phyloP scores from a whole-genome alignment of 92 coral and sea anemone genomes.

The Palythoa heliodiscus region DNA sequence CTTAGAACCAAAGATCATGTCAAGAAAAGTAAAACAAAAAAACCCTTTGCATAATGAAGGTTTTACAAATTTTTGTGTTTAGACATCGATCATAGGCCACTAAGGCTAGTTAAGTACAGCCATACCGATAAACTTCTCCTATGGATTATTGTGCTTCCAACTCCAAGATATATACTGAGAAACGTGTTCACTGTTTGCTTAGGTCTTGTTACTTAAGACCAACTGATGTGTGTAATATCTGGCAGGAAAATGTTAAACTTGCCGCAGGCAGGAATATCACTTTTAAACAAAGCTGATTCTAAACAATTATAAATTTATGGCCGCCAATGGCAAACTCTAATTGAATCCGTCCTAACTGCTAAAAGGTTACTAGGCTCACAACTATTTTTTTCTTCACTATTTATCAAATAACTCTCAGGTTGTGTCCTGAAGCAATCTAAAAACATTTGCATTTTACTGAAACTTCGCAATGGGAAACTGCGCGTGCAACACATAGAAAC shows the following conservation, averaged over 20 bases:
- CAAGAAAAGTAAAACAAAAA: no score
- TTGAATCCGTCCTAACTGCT: not conserved
- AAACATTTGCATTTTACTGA: no score
- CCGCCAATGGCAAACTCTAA: not conserved
- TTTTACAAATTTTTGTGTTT: no score
- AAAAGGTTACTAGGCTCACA: not conserved
- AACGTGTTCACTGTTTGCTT: not conserved
- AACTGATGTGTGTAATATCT: not conserved
- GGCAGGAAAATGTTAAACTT: not conserved
- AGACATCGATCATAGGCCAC: no score
- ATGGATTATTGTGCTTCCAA: not conserved
- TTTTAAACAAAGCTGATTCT: not conserved
- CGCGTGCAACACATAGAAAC: no score
- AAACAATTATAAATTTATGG: not conserved
- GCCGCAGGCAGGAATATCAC: not conserved
- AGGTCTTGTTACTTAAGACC: not conserved
- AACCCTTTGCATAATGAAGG: no score
- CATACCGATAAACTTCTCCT: no score
- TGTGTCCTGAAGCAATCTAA: no score
- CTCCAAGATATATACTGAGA: not conserved
- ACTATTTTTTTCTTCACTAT: not conserved
- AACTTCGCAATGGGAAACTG: no score
- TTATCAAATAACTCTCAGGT: not conserved
- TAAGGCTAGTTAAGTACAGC: no score
- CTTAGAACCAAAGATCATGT: no score